These are phyloP conservation scores for Tigriopus japonicus DNA, from an alignment of 1,140 invertebrate species.

Conservation along the genomic window DNA sequence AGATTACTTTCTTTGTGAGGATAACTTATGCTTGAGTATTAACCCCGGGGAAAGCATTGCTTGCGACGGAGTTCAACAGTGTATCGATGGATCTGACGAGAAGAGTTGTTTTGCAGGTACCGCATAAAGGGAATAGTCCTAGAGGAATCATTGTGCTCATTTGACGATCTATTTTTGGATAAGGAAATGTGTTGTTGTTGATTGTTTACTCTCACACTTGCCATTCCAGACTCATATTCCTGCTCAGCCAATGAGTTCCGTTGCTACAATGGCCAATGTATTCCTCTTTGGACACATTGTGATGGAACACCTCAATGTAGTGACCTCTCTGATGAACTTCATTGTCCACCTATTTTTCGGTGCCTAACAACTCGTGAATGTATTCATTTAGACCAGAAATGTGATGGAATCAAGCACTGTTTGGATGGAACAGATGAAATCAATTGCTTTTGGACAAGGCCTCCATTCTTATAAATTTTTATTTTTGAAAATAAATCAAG, in stretches of 20 bases:
- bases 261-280: neutral
- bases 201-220: no score
- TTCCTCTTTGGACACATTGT: neutral
- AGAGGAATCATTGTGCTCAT: no score
- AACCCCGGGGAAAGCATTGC: neutral
- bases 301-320: neutral
- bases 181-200: no score
- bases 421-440: conserved; percentile 71
- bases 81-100: conserved; percentile 8
- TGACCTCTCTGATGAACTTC: neutral
- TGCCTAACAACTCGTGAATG: conserved; percentile 54
- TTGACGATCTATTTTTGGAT: no score
- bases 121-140: neutral
- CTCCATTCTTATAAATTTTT: no score
- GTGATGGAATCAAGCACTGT: conserved; percentile 61
- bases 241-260: no score
- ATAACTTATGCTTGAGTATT: no score
- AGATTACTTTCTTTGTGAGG: no score
- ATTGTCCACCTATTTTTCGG: neutral
- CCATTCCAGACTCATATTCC: no score
- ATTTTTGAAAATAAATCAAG: no score
- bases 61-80: conserved; percentile 1
- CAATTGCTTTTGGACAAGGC: conserved; percentile 34
- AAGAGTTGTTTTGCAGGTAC: neutral
- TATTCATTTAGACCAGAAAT: conserved; percentile 56